These are phyloP conservation scores for Schlechtendalia chinensis DNA, from an alignment of 1,140 invertebrate genomes.

Conservation along the genomic window DNA sequence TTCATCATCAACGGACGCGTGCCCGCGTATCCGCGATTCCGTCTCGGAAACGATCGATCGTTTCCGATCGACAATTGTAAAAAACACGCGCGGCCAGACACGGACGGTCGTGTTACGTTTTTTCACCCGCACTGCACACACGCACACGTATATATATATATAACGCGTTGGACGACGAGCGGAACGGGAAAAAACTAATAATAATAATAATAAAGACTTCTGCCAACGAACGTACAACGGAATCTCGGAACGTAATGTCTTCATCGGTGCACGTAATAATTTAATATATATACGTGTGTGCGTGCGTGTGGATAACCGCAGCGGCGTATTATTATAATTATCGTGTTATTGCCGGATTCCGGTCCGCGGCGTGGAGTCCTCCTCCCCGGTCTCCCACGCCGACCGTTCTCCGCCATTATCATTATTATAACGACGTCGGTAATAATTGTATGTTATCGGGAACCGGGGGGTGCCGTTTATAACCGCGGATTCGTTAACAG, in stretches of 20 bases:
- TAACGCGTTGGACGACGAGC: too few relatives aligned
- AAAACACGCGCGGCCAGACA: too few relatives aligned
- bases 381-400: too few relatives aligned
- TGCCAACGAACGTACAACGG: neutral
- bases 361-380: neutral
- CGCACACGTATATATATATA: neutral
- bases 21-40: neutral
- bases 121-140: neutral
- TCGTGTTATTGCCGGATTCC: neutral
- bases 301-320: neutral
- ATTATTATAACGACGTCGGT: too few relatives aligned
- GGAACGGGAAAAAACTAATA: neutral
- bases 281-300: neutral
- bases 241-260: neutral
- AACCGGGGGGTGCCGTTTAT: too few relatives aligned
- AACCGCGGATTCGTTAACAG: too few relatives aligned
- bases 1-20: neutral
- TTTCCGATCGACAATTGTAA: neutral
- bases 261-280: neutral
- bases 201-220: conserved; percentile 16
- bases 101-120: neutral
- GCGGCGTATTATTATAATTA: neutral
- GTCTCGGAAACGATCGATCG: neutral
- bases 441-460: too few relatives aligned
- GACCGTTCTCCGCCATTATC: too few relatives aligned